A percentile compares a stretch with the other conserved stretches of the same genome.
These are phyloP conservation scores for Amazona vittata DNA, from an alignment of 2,113 vertebrate genomes.

Conservation along the genomic window DNA sequence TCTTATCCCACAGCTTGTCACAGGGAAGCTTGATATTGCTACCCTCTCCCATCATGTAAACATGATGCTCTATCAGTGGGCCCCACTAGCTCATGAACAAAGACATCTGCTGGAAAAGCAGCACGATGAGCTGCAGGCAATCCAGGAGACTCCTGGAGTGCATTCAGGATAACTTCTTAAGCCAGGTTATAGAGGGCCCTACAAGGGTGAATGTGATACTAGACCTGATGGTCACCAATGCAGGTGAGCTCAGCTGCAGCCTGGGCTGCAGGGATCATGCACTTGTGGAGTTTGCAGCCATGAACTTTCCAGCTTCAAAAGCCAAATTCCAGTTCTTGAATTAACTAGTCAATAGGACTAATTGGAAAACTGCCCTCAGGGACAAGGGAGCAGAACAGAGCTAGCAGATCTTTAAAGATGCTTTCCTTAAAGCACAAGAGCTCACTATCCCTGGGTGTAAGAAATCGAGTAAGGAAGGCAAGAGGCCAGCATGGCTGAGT, in stretches of 20 bases:
- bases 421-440: neutral
- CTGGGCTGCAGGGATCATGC: neutral
- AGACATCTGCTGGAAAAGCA: neutral
- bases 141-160: neutral
- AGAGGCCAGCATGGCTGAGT: neutral
- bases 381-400: neutral
- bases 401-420: neutral
- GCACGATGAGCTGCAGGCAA: neutral
- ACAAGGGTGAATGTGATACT: neutral
- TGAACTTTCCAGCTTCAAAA: neutral
- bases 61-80: too few species aligned
- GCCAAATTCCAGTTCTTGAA: neutral
- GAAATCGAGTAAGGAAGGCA: neutral
- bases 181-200: neutral
- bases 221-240: neutral
- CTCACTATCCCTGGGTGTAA: neutral
- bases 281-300: neutral
- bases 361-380: neutral
- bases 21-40: too few species aligned
- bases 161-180: neutral
- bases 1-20: too few species aligned
- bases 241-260: neutral
- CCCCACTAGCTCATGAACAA: too few species aligned
- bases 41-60: too few species aligned
- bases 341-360: neutral